phyloP scores from a whole-genome alignment of 1,140 invertebrate genomes.

The Heterodera schachtii region DNA sequence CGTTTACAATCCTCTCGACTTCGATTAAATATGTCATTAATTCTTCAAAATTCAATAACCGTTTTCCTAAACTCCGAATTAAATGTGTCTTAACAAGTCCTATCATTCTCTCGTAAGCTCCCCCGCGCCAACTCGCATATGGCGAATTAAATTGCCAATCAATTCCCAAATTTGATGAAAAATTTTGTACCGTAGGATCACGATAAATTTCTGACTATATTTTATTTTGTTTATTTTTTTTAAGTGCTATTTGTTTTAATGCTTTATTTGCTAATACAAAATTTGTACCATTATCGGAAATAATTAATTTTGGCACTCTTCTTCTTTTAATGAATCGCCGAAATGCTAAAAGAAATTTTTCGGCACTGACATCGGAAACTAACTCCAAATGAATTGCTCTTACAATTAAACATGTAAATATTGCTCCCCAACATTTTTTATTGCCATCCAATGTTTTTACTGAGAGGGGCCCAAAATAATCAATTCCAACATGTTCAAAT shows the following conservation, averaged over 20 bases:
- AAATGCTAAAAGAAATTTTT: conserved; percentile 15
- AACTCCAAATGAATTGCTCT: conserved; percentile 12
- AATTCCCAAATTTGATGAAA: conserved; percentile 1
- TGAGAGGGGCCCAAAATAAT: neutral
- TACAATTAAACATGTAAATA: conserved; percentile 1
- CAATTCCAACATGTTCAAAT: neutral
- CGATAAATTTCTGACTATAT: neutral
- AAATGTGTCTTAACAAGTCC: neutral
- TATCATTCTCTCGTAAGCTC: conserved; percentile 4
- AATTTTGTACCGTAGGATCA: neutral
- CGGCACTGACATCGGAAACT: neutral
- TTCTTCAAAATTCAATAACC: neutral
- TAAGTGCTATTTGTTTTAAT: no score
- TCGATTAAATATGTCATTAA: conserved; percentile 1
- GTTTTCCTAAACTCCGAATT: neutral
- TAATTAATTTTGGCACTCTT: neutral
- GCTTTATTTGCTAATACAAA: neutral
- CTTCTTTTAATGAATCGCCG: conserved; percentile 11
- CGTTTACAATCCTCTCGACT: conserved; percentile 1
- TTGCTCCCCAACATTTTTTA: conserved; percentile 2
- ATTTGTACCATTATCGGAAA: conserved; percentile 1
- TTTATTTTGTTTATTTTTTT: neutral
- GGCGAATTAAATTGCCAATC: conserved; percentile 8
- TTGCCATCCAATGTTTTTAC: neutral
- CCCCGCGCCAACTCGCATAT: neutral